These are phyloP conservation scores for Agrypnus murinus DNA, from an alignment of 2,888 invertebrate genomes.

Conservation along the genomic window DNA sequence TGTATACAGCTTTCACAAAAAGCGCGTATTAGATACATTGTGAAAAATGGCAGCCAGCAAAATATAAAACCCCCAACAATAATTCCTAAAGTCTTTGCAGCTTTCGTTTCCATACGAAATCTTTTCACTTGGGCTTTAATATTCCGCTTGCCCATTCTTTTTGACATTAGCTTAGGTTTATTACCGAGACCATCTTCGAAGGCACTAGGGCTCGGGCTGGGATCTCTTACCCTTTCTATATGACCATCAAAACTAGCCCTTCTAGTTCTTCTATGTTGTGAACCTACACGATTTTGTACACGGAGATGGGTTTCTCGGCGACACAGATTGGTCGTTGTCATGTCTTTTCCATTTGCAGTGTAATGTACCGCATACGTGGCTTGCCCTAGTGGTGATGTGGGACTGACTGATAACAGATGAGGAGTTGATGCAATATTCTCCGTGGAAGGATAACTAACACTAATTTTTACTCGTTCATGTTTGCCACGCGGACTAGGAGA, in stretches of 20 bases:
- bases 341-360: conserved; percentile 76
- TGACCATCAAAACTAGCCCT: conserved; percentile 74
- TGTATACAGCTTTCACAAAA: conserved; percentile 91
- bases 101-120: conserved; percentile 96
- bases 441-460: conserved; percentile 88
- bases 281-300: conserved; percentile 68
- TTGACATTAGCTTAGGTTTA: conserved; percentile 72
- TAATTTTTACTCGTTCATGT: conserved; percentile 89
- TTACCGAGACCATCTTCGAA: conserved; percentile 61
- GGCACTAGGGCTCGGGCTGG: conserved; percentile 71
- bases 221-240: conserved; percentile 70
- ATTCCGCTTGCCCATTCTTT: conserved; percentile 89
- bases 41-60: conserved; percentile 98
- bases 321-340: conserved; percentile 72
- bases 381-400: conserved; percentile 69
- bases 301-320: conserved; percentile 76
- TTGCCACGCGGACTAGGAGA: conserved; percentile 76
- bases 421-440: conserved; percentile 74
- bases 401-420: conserved; percentile 67
- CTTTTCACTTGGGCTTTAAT: conserved; percentile 90
- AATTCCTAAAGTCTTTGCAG: conserved; percentile 96
- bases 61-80: conserved; percentile 97
- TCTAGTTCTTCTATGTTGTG: conserved; percentile 66
- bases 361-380: conserved; percentile 81
- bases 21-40: conserved; percentile 92